Base-by-base conservation (phyloP, 2,113 vertebrate genomes). In the Catharus minimus region DNA sequence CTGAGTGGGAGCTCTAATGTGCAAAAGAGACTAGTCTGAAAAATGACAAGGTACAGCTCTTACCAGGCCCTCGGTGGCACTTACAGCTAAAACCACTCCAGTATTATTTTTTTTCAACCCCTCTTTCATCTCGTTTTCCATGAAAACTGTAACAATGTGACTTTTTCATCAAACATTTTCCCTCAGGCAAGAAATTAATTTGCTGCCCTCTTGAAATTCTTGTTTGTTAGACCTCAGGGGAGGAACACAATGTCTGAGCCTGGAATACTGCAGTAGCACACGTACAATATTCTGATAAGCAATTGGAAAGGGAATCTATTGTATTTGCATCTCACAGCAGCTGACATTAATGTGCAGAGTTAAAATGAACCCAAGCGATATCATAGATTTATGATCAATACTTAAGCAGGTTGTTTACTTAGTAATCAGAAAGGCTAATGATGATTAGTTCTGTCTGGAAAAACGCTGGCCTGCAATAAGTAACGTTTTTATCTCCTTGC, bases 151-250 rank as follows among this genome's bases (percentile, higher is more conserved):
- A 92, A 67, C 65, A 90, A 79, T 43, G 50, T 5, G 15, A 79
- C 57, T 84, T 88, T 83, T 91, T 90, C 49, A 90, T 94, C 62
- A 85, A 86, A 47, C 16, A 14, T 82, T 91, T 93, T 93, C 94
- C 85, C 87, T 75, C 72, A 81, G 89, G 94, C 46, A 79, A 91
- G 60, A 80, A 94, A 94, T 89, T 82, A 19, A 94, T 96, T 93
- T 94, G 80, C 81, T 90, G 67, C 39, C 79, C 95, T 93, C 74
- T 76, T 79, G 66, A 93, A 96, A 91, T 87, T 86, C 67, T 89
- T 92, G 28, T 64, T 89, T 56, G 55, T 62, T 83, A 72, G 33
- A 68, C 43, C 90, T 50, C 78, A 33, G 53, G 84, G 81, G 84
- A 89, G 39, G 41, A 82, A 82, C 33, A 71, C 52, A 90, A 87